Evolutionary conservation across 2,797 vertebrate species (phyloP), one percentile per base, ranked within the genome.

Genomic region (Sebastes hubbsi): DNA sequence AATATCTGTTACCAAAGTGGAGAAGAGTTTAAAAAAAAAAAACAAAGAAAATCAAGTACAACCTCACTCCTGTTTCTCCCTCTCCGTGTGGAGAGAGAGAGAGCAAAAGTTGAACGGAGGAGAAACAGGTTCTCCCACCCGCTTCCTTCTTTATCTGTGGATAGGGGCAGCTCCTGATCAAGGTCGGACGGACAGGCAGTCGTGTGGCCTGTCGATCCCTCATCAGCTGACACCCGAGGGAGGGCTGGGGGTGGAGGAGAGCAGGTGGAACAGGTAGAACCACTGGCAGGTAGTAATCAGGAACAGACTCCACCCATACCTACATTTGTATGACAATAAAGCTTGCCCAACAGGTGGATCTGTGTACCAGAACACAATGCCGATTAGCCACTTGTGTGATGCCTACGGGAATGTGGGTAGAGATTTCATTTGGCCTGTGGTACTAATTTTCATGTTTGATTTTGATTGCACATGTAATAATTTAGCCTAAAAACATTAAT

Each of bases 201-300:
- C 72, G 79, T 75, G 65, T 83, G 66, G 69, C 30, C 71, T 60
- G 82, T 61, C 85, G 73, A 90, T 78, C 87, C 89, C 89, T 90
- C 69, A 78, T 92, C 90, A 89, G 87, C 89, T 88, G 94, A 93
- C 91, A 87, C 85, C 83, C 32, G n/a, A 73, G 81, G 87, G 49
- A 83, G 81, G 78, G 78, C 66, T n/a, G 61, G 66, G 58, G 62
- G 34, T 71, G 65, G 64, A 9, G 81, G 62, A 81, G 88, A 95
- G 93, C 96, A 93, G 94, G 95, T 93, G 92, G 59, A 96, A 96
- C 96, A 94, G 95, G 96, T 96, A 93, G 42, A 95, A 93, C 96
- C 65, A 81, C 94, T 86, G 1, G 6, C 25, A 76, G 77, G 65
- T 75, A 83, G 62, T 78, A 24, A 62, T 67, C 52, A 42, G 59